A percentile compares a stretch with the other conserved stretches of the same genome.
phyloP scores from a whole-genome alignment of 2,113 vertebrate genomes.

The Erinaceus europaeus region DNA sequence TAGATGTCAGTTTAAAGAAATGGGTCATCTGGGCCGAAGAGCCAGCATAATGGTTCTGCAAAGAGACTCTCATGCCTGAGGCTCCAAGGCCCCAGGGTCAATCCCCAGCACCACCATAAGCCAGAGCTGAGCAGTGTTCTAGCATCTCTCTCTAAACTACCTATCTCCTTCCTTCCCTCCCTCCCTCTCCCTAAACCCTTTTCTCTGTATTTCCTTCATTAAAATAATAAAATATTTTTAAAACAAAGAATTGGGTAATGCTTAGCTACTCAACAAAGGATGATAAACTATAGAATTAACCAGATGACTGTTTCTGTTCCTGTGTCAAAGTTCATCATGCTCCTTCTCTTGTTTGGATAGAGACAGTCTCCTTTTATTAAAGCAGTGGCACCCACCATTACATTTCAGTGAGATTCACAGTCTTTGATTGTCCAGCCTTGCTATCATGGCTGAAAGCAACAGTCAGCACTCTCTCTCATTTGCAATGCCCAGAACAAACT shows the following conservation, averaged over 20 bases:
- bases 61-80: no score
- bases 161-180: no score
- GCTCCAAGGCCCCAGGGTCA: no score
- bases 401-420: not conserved
- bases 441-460: not conserved
- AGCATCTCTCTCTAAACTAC: no score
- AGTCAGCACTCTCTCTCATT: not conserved
- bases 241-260: constrained; percentile 36
- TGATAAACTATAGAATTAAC: constrained; percentile 63
- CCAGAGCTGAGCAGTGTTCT: no score
- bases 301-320: constrained; percentile 57
- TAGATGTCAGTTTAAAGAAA: constrained; percentile 42
- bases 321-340: constrained; percentile 54
- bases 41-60: no score
- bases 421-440: not conserved
- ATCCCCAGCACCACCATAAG: no score
- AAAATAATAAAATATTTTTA: no score
- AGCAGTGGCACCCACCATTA: not conserved
- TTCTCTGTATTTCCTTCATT: no score
- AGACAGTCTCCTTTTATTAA: not conserved
- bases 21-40: no score
- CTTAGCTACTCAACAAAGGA: constrained; percentile 45
- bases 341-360: constrained; percentile 37
- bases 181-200: no score
- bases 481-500: not conserved